A percentile compares a stretch with the other conserved stretches of the same genome.
These are phyloP conservation scores for Cuculus canorus DNA, from an alignment of 2,797 vertebrate genomes.

Conservation along the genomic window DNA sequence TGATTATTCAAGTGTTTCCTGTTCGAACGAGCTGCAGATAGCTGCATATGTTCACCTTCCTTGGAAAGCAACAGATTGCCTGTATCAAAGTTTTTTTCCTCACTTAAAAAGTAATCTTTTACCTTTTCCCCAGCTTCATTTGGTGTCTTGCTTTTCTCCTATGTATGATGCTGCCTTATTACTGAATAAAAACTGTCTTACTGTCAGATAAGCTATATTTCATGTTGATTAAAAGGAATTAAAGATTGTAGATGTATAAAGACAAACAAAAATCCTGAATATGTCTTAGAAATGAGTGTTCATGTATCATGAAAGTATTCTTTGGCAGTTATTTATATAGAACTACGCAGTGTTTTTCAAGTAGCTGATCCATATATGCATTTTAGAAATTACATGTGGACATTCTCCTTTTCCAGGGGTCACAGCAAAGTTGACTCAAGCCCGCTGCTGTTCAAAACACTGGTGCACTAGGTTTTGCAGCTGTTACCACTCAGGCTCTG, in stretches of 20 bases:
- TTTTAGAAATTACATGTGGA: rapidly evolving
- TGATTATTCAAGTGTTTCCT: not conserved
- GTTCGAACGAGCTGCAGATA: not conserved
- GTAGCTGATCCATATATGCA: rapidly evolving
- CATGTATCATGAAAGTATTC: rapidly evolving
- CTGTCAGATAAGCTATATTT: not conserved
- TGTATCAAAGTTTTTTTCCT: not conserved
- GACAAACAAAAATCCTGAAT: not conserved
- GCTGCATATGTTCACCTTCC: rapidly evolving
- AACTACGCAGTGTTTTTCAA: not conserved
- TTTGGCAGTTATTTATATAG: not conserved
- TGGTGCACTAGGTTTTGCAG: not conserved
- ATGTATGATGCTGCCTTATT: rapidly evolving
- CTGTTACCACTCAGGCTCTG: not conserved
- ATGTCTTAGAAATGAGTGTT: not conserved
- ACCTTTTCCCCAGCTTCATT: not conserved
- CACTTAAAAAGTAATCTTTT: not conserved
- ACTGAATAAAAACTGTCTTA: rapidly evolving
- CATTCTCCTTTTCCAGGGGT: rapidly evolving
- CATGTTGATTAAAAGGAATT: conserved; percentile 29
- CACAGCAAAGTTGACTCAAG: rapidly evolving
- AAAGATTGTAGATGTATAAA: not conserved
- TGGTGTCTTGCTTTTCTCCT: not conserved
- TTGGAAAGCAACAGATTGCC: not conserved
- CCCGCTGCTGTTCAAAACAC: not conserved